Base-by-base conservation (phyloP, 2,113 vertebrate genomes). In the Apeltes quadracus region DNA sequence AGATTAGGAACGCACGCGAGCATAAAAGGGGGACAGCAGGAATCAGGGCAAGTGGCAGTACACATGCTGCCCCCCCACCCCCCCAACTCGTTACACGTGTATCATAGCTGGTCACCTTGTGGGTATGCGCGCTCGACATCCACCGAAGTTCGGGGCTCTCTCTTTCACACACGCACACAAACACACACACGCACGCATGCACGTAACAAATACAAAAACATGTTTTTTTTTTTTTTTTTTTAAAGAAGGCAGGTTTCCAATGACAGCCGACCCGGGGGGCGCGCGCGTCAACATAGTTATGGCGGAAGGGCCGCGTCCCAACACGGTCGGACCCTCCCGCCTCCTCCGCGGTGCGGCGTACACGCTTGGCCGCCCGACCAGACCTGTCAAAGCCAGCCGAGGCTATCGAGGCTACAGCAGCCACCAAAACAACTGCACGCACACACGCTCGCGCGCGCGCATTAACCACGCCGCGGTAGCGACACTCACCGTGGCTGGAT, bases 321-420 rank as follows among this genome's bases (percentile, higher is more conserved):
- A 3, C 54, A n/a, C 34, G 61, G 53, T 50, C 3, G 61, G 54
- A 51, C 23, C 46, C 58, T 7, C 61, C n/a, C 32, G 10, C 48
- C 43, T 44, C 11, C 69, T 41, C 32, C 32, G 62, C 25, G 36
- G 71, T 34, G 46, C 25, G 36, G 73, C 46, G 69, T 53, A 18
- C n/a, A n/a, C n/a, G 58, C 61, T 61, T 50, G 69, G 75, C 86
- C 71, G 62, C 58, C 54, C 39, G 84, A 34, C 50, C 75, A 59
- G 82, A 90, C 86, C 92, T 93, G 92, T 94, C 92, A 93, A 89
- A 18, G 56, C 84, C 61, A 44, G 65, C 75, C 70, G 78, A n/a
- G 73, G 81, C 85, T 73, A 72, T 76, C 22, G 53, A 5, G 62
- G 77, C 88, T 81, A 82, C 53, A 13, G 3, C n/a, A 41, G 15